phyloP scores from a whole-genome alignment of 2,113 vertebrate species.

The Eclectus roratus region DNA sequence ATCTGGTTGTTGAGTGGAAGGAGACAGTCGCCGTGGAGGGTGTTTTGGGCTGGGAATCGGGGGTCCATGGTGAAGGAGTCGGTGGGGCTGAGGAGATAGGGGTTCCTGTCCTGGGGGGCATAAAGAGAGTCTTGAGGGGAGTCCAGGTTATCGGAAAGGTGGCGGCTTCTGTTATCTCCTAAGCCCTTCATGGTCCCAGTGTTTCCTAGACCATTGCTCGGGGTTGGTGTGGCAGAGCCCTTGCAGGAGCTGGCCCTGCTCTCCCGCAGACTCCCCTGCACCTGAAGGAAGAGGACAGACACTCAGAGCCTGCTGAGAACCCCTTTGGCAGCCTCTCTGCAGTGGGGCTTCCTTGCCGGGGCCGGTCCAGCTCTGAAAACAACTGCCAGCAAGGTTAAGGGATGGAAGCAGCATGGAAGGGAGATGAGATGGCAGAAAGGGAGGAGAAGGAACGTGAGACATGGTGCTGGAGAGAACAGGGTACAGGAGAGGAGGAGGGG shows the following conservation, averaged over 20 bases:
- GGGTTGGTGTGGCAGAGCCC: conserved; percentile 2
- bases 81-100: conserved; percentile 90
- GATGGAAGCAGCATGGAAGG: not conserved
- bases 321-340: not conserved
- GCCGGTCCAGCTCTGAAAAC: not conserved
- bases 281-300: conserved; percentile 23
- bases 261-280: not conserved
- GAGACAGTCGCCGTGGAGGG: conserved; percentile 87
- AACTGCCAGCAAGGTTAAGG: not conserved
- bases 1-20: conserved; percentile 94
- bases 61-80: conserved; percentile 91
- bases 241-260: not conserved
- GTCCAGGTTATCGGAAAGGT: conserved; percentile 91
- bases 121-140: conserved; percentile 86
- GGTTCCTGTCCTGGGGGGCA: conserved; percentile 83
- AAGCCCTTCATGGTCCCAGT: conserved; percentile 91
- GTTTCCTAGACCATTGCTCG: conserved; percentile 72
- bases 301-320: not conserved
- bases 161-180: conserved; percentile 90
- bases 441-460: not conserved
- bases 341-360: accelerated
- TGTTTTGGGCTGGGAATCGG: conserved; percentile 75
- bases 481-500: not conserved
- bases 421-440: not conserved
- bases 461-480: not conserved